A percentile compares a stretch with the other conserved stretches of the same genome.
These are phyloP conservation scores for Drosophila ustulata DNA, from an alignment of 2,888 invertebrate genomes.

Conservation along the genomic window DNA sequence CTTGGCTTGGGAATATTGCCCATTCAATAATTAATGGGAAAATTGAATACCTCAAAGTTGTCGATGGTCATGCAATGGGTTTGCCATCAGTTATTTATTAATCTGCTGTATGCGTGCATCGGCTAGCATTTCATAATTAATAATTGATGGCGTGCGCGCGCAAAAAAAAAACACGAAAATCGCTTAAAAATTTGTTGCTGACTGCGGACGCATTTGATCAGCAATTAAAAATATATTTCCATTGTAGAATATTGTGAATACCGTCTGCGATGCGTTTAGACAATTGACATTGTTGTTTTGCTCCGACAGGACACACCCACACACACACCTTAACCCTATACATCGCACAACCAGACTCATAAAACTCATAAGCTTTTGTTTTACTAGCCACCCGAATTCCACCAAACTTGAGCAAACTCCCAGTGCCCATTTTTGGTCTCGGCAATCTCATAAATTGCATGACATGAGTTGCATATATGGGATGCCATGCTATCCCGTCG, in stretches of 20 bases:
- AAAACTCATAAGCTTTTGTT: constrained; percentile 73
- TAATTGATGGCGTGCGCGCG: constrained; percentile 26
- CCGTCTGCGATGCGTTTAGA: constrained; percentile 48
- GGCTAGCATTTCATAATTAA: constrained; percentile 35
- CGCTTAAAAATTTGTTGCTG: constrained; percentile 37
- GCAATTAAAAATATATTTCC: constrained; percentile 58
- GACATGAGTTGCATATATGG: constrained; percentile 76
- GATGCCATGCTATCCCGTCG: constrained; percentile 32
- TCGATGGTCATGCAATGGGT: constrained; percentile 37
- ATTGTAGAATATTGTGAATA: constrained; percentile 51
- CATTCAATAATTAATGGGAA: constrained; percentile 44
- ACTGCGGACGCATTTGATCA: constrained; percentile 36
- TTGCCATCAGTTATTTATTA: constrained; percentile 51
- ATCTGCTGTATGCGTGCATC: constrained; percentile 53
- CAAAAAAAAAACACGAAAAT: constrained; percentile 15
- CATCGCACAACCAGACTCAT: constrained; percentile 33
- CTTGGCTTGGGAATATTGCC: constrained; percentile 1
- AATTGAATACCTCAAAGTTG: constrained; percentile 47
- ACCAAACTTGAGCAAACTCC: constrained; percentile 30
- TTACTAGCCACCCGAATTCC: constrained; percentile 64
- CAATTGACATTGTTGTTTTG: constrained; percentile 34
- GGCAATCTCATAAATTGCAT: constrained; percentile 79
- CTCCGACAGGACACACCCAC: too few species aligned
- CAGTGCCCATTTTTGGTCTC: constrained; percentile 55
- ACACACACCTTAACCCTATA: constrained; percentile 16